These are phyloP conservation scores for Cheilosia vulpina DNA, from an alignment of 2,888 invertebrate genomes.

Conservation along the genomic window DNA sequence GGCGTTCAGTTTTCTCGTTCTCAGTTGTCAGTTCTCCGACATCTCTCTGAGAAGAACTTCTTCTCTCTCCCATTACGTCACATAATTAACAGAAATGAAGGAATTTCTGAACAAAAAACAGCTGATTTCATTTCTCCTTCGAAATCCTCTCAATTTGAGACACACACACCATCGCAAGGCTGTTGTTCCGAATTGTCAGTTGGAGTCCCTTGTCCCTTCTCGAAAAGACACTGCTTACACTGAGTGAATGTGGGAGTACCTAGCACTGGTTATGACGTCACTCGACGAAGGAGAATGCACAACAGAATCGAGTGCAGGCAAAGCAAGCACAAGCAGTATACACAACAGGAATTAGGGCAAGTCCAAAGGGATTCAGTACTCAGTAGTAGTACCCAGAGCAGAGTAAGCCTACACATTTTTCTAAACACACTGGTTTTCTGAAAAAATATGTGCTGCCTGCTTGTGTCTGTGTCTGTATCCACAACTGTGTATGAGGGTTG, in stretches of 20 bases:
- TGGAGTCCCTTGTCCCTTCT: too few species aligned
- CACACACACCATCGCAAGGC: neutral
- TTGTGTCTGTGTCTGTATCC: neutral
- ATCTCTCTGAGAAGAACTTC: too few species aligned
- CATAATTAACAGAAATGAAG: constrained; percentile 32
- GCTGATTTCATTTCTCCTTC: constrained; percentile 58
- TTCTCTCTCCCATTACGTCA: constrained; percentile 25
- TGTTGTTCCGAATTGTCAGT: constrained; percentile 45
- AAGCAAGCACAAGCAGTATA: neutral
- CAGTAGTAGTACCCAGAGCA: too few species aligned
- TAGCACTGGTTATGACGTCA: constrained; percentile 54
- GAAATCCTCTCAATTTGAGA: constrained; percentile 39
- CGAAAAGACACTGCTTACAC: constrained; percentile 3
- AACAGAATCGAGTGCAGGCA: neutral
- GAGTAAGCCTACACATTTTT: constrained; percentile 35
- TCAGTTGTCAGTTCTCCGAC: too few species aligned
- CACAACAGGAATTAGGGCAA: constrained; percentile 67
- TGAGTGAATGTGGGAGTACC: constrained; percentile 19
- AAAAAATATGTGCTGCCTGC: neutral
- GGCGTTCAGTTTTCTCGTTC: too few species aligned
- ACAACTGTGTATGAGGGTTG: constrained; percentile 46
- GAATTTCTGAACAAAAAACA: constrained; percentile 66
- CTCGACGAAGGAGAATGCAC: constrained; percentile 49
- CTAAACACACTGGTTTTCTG: constrained; percentile 50
- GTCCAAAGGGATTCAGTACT: constrained; percentile 65